A percentile compares a stretch with the other conserved stretches of the same genome.
Conservation (phyloP, 2,113 vertebrate genomes). For the Aptenodytes patagonicus region DNA sequence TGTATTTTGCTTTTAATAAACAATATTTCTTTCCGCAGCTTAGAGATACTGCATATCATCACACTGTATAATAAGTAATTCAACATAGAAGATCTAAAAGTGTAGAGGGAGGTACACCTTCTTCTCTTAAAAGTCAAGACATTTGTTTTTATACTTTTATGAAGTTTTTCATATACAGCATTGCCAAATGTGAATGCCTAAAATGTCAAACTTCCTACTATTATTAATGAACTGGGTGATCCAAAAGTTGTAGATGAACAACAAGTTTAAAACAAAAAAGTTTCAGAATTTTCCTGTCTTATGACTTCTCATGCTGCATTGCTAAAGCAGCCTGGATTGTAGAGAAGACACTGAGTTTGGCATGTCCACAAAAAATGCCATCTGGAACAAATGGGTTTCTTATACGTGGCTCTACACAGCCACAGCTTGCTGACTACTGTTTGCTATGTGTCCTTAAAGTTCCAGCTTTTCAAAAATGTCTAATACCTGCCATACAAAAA, state of each 20-base stretch:
- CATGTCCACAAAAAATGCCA: background rate
- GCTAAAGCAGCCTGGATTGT: background rate
- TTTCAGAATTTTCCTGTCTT: background rate
- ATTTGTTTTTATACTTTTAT: background rate
- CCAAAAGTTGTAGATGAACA: background rate
- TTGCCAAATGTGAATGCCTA: background rate
- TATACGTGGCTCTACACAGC: background rate
- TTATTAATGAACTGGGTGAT: background rate
- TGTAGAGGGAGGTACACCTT: background rate
- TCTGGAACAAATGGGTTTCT: background rate
- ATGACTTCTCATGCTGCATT: rapidly evolving
- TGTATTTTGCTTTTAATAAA: background rate
- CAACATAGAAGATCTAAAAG: background rate
- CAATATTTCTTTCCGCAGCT: background rate
- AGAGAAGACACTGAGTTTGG: background rate
- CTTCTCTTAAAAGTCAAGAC: background rate
- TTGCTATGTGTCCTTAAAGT: background rate
- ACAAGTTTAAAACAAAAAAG: background rate
- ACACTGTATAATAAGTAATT: background rate
- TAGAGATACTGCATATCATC: background rate
- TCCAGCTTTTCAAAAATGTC: background rate
- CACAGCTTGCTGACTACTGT: background rate
- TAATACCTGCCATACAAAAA: background rate
- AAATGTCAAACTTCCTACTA: background rate
- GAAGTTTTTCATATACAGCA: background rate